Percentiles rank a stretch among this genome's conserved stretches.
These are phyloP conservation scores for Lanistes nyassanus DNA, from an alignment of 1,140 invertebrate genomes.

Conservation along the genomic window DNA sequence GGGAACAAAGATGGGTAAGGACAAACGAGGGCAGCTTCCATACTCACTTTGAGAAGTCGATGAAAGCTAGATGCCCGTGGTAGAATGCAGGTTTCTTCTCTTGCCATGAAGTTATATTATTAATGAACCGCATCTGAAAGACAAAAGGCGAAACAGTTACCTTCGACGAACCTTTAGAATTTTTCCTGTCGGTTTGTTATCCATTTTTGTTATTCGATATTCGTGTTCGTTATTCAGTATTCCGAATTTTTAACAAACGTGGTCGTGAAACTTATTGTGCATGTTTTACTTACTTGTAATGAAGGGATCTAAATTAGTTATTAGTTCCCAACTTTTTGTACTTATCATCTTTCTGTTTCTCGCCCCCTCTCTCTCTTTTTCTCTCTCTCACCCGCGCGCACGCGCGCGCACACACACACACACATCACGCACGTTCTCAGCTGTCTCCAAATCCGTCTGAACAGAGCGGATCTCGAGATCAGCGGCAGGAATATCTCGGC, in stretches of 20 bases:
- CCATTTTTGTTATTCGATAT: not conserved
- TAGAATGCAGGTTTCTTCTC: slow-evolving; percentile 91
- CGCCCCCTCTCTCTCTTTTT: slow-evolving; percentile 5
- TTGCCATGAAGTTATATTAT: slow-evolving; percentile 89
- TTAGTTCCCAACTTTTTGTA: not conserved
- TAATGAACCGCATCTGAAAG: slow-evolving; percentile 82
- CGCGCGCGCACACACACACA: not conserved
- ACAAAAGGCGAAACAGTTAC: not conserved
- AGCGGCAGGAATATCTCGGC: too few species aligned
- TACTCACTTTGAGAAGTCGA: slow-evolving; percentile 91
- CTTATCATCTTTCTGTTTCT: not conserved
- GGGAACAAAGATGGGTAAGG: not conserved
- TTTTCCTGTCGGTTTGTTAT: not conserved
- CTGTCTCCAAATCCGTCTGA: not conserved
- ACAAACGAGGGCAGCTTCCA: not conserved
- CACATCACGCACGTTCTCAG: not conserved
- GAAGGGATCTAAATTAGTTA: not conserved
- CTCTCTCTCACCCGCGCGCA: not conserved
- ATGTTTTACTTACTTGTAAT: not conserved
- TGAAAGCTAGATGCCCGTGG: slow-evolving; percentile 95
- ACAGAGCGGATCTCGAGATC: too few species aligned
- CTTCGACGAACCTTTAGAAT: not conserved
- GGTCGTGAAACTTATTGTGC: not conserved
- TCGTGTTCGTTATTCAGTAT: not conserved
- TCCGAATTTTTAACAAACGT: not conserved